Evolutionary conservation across 2,888 invertebrate genomes (phyloP).

Genomic region (Aromia moschata): DNA sequence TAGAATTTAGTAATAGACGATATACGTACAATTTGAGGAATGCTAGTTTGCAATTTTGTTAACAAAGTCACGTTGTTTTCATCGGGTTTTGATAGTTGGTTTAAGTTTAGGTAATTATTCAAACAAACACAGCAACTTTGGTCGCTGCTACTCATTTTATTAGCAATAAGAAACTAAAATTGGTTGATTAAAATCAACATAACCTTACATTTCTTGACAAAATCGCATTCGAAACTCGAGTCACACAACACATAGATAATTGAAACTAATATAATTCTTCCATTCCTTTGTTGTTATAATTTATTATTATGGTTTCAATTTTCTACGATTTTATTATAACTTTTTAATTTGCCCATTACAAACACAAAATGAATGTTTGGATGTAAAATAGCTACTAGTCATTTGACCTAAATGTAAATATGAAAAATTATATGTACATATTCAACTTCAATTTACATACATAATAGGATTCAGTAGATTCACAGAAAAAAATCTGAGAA

Average conservation of each 20-base stretch:
- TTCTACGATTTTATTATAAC: too few relatives aligned
- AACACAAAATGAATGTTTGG: conserved; percentile 9
- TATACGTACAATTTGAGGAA: conserved; percentile 44
- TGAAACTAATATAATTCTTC: too few relatives aligned
- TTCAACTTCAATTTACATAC: too few relatives aligned
- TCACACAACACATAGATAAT: too few relatives aligned
- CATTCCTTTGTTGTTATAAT: too few relatives aligned
- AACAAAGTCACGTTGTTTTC: conserved; percentile 37
- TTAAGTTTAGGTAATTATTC: conserved; percentile 35
- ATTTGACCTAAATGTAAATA: conserved; percentile 13
- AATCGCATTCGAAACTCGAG: too few relatives aligned
- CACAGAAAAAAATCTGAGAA: too few relatives aligned
- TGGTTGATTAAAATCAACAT: conserved; percentile 1
- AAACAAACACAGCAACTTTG: conserved; percentile 44
- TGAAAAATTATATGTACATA: too few relatives aligned
- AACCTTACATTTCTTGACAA: conserved; percentile 9
- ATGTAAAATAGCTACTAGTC: conserved; percentile 4
- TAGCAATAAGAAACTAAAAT: conserved; percentile 2
- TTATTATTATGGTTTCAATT: too few relatives aligned
- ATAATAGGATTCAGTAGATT: too few relatives aligned
- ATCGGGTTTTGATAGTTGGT: conserved; percentile 37
- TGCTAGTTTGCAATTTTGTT: conserved; percentile 37
- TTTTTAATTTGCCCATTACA: conserved; percentile 2
- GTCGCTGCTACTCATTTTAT: conserved; percentile 10
- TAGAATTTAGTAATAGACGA: too few relatives aligned